Evolutionary conservation across 2,797 vertebrate species (phyloP).

Genomic region (Echiichthys vipera): DNA sequence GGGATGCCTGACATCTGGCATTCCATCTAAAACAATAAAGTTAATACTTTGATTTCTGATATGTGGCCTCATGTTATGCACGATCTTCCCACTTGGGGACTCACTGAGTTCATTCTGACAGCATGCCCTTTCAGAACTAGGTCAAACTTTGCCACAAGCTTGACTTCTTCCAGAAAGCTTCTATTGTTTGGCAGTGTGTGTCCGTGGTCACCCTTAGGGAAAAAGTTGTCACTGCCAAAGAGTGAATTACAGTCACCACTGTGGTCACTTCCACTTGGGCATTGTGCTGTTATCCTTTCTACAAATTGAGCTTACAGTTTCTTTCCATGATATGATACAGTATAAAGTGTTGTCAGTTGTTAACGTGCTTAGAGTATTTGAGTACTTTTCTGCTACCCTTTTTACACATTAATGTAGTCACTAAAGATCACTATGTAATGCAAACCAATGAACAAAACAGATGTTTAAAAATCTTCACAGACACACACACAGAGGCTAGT

Average conservation of each 20-base stretch:
- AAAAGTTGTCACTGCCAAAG: conserved; percentile 31
- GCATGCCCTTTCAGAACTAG: conserved; percentile 53
- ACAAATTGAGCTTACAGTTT: neutral
- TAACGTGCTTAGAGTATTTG: neutral
- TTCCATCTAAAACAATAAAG: conserved; percentile 9
- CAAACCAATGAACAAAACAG: conserved; percentile 7
- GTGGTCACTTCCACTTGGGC: conserved; percentile 12
- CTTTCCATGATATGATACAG: neutral
- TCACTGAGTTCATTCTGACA: conserved; percentile 25
- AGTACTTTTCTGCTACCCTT: neutral
- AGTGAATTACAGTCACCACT: conserved; percentile 31
- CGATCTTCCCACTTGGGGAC: conserved; percentile 13
- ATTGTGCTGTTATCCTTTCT: no score
- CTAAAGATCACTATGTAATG: neutral
- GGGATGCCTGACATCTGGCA: neutral
- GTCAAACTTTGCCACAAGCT: conserved; percentile 52
- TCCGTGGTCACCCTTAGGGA: conserved; percentile 25
- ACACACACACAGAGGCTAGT: neutral
- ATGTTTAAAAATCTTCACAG: neutral
- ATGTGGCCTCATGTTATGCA: neutral
- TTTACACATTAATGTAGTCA: neutral
- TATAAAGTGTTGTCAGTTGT: neutral
- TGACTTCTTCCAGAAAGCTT: conserved; percentile 34
- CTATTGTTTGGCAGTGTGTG: conserved; percentile 43
- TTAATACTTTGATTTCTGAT: neutral